A percentile compares a stretch with the other conserved stretches of the same genome.
phyloP scores from a whole-genome alignment of 2,797 vertebrate genomes.

The Bradypodion pumilum region DNA sequence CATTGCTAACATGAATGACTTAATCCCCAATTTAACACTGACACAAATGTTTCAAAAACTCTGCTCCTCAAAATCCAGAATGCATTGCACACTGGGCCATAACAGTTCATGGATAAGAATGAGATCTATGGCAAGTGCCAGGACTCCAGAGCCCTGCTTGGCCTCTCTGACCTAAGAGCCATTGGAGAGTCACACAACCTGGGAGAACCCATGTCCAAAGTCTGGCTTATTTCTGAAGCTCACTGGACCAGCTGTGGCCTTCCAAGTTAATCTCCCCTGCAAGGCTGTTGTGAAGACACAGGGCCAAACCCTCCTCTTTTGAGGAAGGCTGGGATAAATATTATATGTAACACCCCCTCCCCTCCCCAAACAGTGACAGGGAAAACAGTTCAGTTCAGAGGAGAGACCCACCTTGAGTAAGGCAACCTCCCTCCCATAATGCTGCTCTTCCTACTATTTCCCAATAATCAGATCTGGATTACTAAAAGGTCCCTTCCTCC shows the following conservation, averaged over 20 bases:
- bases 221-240: not conserved
- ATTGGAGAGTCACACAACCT: not conserved
- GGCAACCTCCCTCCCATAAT: not conserved
- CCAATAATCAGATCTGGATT: slow-evolving; percentile 2
- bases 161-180: not conserved
- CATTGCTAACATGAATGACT: not conserved
- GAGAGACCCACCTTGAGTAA: not conserved
- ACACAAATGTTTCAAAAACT: not conserved
- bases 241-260: not conserved
- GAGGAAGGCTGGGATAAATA: not conserved
- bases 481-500: slow-evolving; percentile 15
- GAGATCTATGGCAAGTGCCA: not conserved
- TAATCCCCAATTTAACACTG: not conserved
- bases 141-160: not conserved
- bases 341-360: not conserved
- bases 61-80: not conserved
- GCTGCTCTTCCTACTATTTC: not conserved
- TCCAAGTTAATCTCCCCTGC: not conserved
- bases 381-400: not conserved
- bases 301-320: not conserved
- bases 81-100: not conserved
- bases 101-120: not conserved
- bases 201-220: not conserved
- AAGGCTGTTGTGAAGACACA: not conserved
- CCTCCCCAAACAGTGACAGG: not conserved